Evolutionary conservation across 2,113 vertebrate species (phyloP), one percentile per base, ranked within the genome.

Genomic region (Oreochromis aureus): DNA sequence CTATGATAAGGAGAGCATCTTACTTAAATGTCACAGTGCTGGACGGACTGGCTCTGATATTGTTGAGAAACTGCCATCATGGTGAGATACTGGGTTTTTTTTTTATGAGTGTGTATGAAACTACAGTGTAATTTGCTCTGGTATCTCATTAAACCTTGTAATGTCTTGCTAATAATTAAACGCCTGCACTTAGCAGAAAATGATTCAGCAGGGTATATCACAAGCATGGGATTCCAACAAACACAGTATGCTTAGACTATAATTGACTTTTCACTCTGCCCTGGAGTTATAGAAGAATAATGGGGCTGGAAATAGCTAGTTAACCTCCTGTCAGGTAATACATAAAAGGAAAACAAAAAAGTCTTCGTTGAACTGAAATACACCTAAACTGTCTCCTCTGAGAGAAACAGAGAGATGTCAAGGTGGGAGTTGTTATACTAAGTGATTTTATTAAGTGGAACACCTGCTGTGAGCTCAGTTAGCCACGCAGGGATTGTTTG

Each of bases 241-340:
- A 94, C 87, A 90, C 82, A 71, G 87, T 83, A 73, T 88, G 85
- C 84, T 92, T 92, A 93, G 85, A 94, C 82, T 92, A 80, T 96
- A 95, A 95, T 93, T 95, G 93, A 93, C 93, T 95, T 94, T 89
- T 92, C 86, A 79, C 90, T 94, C 79, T 92, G 93, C 92, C 93
- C 90, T 44, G 82, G 86, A 95, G 94, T 93, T 92, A 92, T 86
- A 71, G 80, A 55, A 93, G 91, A 94, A 94, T 94, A 93, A 95
- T 94, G 85, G 92, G 87, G 87, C 90, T 93, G 92, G 89, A 94
- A 95, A 94, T 85, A 93, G 89, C 88, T 95, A 93, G 91, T 96
- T 95, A 95, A 95, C 93, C 94, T 94, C 44, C 87, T 93, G 94
- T 94, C 94, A 95, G 91, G 89, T 95, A 86, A 93, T 87, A 89